A percentile compares a stretch with the other conserved stretches of the same genome.
Evolutionary conservation across 2,797 vertebrate genomes (phyloP).

Genomic region (Oreochromis mossambicus): DNA sequence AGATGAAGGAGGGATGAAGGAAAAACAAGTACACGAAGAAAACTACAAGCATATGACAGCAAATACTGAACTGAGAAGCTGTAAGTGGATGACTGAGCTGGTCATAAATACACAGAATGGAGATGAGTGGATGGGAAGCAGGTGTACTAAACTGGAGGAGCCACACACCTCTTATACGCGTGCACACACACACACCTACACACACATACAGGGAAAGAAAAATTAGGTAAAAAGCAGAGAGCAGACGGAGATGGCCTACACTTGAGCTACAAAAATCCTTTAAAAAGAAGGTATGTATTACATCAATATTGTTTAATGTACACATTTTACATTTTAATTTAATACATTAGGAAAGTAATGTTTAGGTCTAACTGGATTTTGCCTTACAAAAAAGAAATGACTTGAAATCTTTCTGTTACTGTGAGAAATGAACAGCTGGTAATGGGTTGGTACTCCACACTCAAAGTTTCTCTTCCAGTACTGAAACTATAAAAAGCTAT

Average conservation of each 20-base stretch:
- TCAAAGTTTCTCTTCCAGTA: neutral
- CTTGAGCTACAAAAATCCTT: neutral
- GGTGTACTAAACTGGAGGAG: too few species aligned
- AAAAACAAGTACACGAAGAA: neutral
- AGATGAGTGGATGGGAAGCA: too few species aligned
- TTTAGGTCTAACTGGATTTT: neutral
- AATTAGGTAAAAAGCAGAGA: neutral
- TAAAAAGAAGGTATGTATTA: accelerated
- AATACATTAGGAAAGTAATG: neutral
- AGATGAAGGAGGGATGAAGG: neutral
- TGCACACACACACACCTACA: neutral
- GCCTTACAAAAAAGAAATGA: neutral
- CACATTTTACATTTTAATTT: neutral
- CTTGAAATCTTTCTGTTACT: neutral
- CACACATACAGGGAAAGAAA: accelerated
- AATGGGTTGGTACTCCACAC: neutral
- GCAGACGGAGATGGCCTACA: neutral
- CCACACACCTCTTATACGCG: too few species aligned
- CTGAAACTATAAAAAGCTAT: neutral
- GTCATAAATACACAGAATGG: too few species aligned
- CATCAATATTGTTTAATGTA: neutral
- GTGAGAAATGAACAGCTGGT: neutral
- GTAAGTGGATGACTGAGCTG: neutral
- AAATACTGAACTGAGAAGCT: too few species aligned
- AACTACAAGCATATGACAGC: neutral